Percentiles rank a stretch among this genome's conserved stretches.
Evolutionary conservation across 2,888 invertebrate species (phyloP).

Genomic region (Acrobasis suavella): DNA sequence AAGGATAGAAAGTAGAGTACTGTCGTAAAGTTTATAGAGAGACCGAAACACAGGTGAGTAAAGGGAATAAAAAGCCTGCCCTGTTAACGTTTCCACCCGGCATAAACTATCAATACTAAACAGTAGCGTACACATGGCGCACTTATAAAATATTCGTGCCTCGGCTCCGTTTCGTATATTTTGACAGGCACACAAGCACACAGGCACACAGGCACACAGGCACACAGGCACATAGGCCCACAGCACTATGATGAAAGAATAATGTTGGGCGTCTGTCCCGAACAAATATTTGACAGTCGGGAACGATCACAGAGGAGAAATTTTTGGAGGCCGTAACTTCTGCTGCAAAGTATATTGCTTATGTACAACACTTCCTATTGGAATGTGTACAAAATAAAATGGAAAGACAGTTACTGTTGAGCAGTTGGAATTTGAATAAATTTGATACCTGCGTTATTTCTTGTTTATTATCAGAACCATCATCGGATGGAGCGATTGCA

Average conservation of each 20-base stretch:
- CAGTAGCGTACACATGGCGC: not conserved
- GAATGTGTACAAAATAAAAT: too few relatives aligned
- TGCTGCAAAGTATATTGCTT: too few relatives aligned
- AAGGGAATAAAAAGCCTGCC: not conserved
- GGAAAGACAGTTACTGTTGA: too few relatives aligned
- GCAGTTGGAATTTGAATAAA: too few relatives aligned
- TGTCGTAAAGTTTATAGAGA: too few relatives aligned
- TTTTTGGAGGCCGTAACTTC: not conserved
- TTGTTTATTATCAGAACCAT: too few relatives aligned
- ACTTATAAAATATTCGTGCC: conserved; percentile 12
- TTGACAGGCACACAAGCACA: conserved; percentile 8
- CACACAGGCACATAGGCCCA: conserved; percentile 1
- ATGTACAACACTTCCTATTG: too few relatives aligned
- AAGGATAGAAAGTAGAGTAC: too few relatives aligned
- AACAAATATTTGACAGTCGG: conserved; percentile 14
- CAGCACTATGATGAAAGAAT: conserved; percentile 17
- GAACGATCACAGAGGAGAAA: not conserved
- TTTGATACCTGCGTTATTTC: too few relatives aligned
- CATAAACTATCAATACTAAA: conserved; percentile 1
- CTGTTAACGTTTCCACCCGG: not conserved
- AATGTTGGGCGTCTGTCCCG: conserved; percentile 10
- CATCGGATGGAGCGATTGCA: too few relatives aligned
- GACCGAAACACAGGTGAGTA: too few relatives aligned
- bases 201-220: not conserved
- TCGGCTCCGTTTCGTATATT: conserved; percentile 6